Percentiles rank a stretch among this genome's conserved stretches.
These are phyloP conservation scores for Lottia scabra DNA, from an alignment of 2,888 invertebrate genomes.

Conservation along the genomic window DNA sequence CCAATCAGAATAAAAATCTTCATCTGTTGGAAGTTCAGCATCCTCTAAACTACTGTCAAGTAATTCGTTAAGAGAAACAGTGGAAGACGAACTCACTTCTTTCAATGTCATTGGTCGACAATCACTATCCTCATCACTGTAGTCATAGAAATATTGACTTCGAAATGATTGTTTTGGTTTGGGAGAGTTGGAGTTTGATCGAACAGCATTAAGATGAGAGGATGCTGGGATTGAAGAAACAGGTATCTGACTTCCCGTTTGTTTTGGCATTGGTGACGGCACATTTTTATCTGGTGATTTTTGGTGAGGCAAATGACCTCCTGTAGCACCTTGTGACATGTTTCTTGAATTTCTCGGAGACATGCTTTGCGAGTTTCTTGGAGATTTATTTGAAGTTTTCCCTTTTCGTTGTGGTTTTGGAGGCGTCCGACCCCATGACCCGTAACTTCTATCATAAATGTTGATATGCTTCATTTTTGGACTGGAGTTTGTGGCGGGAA, in stretches of 20 bases:
- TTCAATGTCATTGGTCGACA: constrained; percentile 46
- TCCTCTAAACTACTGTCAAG: constrained; percentile 56
- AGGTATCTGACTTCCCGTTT: constrained; percentile 10
- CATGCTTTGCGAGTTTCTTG: not conserved
- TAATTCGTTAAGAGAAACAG: constrained; percentile 62
- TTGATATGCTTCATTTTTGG: constrained; percentile 58
- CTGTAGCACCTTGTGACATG: not conserved
- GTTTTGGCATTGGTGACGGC: constrained; percentile 14
- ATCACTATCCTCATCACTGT: constrained; percentile 61
- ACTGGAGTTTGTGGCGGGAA: constrained; percentile 61
- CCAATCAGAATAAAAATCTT: constrained; percentile 52
- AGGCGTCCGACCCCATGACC: constrained; percentile 28
- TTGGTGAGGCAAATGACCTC: not conserved
- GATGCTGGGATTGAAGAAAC: not conserved
- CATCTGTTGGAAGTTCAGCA: constrained; percentile 46
- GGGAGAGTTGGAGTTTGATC: constrained; percentile 13
- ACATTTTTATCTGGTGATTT: constrained; percentile 20
- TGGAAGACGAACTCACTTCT: constrained; percentile 57
- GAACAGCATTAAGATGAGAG: not conserved
- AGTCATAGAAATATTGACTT: constrained; percentile 57
- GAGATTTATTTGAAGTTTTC: not conserved
- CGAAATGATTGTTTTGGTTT: constrained; percentile 20
- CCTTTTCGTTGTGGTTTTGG: constrained; percentile 5
- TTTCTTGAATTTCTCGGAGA: not conserved
- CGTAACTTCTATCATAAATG: constrained; percentile 38